Evolutionary conservation across 2,888 invertebrate genomes (phyloP), one percentile per base, ranked within the genome.

Genomic region (Eudasyphora cyanicolor): DNA sequence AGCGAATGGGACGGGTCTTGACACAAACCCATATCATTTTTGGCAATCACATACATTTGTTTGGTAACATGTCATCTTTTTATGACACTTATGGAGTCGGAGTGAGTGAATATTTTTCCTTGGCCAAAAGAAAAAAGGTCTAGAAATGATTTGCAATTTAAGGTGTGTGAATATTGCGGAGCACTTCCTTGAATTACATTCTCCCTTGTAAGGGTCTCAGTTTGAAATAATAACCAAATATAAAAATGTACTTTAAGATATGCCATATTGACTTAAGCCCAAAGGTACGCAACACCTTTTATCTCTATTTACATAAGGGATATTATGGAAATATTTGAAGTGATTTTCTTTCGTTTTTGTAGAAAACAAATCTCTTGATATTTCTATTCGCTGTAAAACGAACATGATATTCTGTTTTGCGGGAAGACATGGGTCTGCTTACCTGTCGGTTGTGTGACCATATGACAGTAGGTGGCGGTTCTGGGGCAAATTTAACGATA

Each of bases 381-480:
- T 14, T 32, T n/a, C 24, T n/a, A 27, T 60, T 14, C n/a, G n/a
- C 60, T 17, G 7, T n/a, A 5, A 24, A 29, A 57, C 12, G 19
- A 57, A 21, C 3, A 27, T 27, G 21, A 24, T 32, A 10, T 38
- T 38, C 38, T 6, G 8, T 32, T 38, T 38, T n/a, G n/a, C n/a
- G 45, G n/a, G 7, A 45, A 67, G 67, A 24, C 0, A 21, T 38
- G 67, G 38, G 67, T 74, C 0, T 10, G 84, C 91, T 93, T 89
- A 94, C 94, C 92, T 94, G 92, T 82, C 93, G 92, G 92, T 97
- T 96, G 92, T 97, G 97, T 87, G 96, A 95, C 97, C 97, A 97
- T 86, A 95, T 94, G 92, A 97, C 96, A 83, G 95, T 94, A 80
- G 95, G 96, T 17, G 97, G 97, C 64, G 97, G 96, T 90, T 97